phyloP scores from a whole-genome alignment of 2,113 vertebrate genomes.

The Thamnaconus septentrionalis region DNA sequence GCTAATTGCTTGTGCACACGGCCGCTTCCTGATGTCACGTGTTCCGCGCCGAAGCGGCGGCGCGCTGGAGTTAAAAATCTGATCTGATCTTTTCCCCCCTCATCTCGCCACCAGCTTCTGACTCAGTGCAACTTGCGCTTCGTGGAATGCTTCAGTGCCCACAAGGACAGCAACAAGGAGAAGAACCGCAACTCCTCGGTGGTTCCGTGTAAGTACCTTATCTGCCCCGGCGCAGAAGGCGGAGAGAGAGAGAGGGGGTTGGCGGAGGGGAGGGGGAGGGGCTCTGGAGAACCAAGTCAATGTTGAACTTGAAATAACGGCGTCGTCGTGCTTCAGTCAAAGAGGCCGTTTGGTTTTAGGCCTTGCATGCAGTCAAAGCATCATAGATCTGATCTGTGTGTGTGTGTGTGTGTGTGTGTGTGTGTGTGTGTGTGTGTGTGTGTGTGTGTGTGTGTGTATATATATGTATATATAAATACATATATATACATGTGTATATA shows the following conservation, averaged over 20 bases:
- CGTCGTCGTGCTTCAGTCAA: too few species aligned
- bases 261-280: neutral
- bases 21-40: constrained; percentile 35
- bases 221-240: neutral
- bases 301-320: neutral
- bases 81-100: constrained; percentile 6
- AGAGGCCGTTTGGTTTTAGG: too few species aligned
- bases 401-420: too few species aligned
- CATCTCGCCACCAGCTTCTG: constrained; percentile 82
- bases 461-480: too few species aligned
- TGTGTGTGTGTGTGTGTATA: too few species aligned
- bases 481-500: too few species aligned
- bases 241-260: too few species aligned
- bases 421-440: too few species aligned
- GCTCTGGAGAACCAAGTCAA: constrained; percentile 27
- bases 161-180: constrained; percentile 99
- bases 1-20: constrained; percentile 45
- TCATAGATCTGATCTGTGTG: too few species aligned
- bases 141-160: constrained; percentile 94
- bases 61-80: neutral
- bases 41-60: constrained; percentile 3
- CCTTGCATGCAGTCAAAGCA: too few species aligned
- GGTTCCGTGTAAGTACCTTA: constrained; percentile 88
- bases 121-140: constrained; percentile 93
- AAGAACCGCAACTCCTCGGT: constrained; percentile 99